Percentiles rank a stretch among this genome's conserved stretches.
Conservation (phyloP, 2,888 invertebrate species). For the Orthosia incerta region DNA sequence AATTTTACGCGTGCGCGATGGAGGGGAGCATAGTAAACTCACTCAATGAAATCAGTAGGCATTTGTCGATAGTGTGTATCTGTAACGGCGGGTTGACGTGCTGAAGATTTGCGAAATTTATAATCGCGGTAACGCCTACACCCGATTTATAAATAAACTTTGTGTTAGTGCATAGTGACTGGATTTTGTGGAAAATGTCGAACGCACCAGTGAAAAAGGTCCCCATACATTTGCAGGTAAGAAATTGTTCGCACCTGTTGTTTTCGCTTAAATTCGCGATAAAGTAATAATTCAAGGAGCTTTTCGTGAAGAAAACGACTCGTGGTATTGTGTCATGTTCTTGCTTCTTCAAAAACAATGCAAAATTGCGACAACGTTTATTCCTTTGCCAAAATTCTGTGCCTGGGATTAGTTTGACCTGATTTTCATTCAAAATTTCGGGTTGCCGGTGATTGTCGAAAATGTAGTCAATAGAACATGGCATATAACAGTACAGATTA, state of each 20-base stretch:
- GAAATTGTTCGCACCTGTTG: constrained; percentile 80
- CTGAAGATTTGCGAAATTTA: constrained; percentile 72
- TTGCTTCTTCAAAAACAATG: constrained; percentile 20
- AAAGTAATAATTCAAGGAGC: constrained; percentile 24
- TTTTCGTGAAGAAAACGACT: constrained; percentile 25
- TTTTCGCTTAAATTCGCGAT: constrained; percentile 68
- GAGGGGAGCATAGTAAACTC: constrained; percentile 81
- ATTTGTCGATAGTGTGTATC: constrained; percentile 73
- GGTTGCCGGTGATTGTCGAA: constrained; percentile 55
- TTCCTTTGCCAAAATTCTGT: constrained; percentile 56
- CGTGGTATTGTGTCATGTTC: not conserved
- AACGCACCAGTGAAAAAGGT: constrained; percentile 97
- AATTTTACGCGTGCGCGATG: constrained; percentile 86
- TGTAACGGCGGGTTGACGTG: constrained; percentile 53
- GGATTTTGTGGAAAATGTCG: constrained; percentile 88
- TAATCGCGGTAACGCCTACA: constrained; percentile 80
- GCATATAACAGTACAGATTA: not conserved
- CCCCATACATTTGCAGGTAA: constrained; percentile 98
- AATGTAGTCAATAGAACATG: constrained; percentile 12
- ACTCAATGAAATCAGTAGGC: constrained; percentile 82
- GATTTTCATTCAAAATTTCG: constrained; percentile 69
- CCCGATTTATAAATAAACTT: constrained; percentile 83
- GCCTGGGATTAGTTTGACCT: constrained; percentile 71
- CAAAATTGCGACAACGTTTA: not conserved
- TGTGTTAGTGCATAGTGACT: constrained; percentile 84